Evolutionary conservation across 2,113 vertebrate genomes (phyloP).

Genomic region (Apistogramma diplotaenia): DNA sequence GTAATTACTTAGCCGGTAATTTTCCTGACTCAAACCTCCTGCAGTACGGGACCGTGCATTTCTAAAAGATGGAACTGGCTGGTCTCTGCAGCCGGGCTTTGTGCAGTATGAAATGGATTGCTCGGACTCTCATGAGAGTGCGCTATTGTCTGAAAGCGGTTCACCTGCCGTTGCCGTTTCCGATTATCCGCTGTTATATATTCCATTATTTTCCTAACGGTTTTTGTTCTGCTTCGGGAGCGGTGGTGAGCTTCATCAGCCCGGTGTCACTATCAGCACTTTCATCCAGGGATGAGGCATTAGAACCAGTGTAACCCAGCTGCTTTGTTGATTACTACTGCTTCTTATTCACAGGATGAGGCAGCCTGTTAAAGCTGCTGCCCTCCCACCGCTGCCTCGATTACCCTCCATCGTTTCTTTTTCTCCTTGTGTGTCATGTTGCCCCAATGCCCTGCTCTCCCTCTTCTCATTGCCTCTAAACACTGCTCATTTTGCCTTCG

Average conservation of each 20-base stretch:
- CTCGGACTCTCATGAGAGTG: neutral
- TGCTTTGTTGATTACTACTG: conserved; percentile 32
- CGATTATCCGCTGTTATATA: conserved; percentile 19
- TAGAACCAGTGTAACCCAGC: conserved; percentile 19
- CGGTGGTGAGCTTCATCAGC: conserved; percentile 23
- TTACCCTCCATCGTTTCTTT: neutral
- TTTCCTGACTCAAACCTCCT: neutral
- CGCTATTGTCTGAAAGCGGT: conserved; percentile 15
- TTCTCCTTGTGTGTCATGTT: conserved; percentile 5
- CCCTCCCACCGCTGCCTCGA: neutral
- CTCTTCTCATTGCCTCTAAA: neutral
- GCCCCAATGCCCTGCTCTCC: neutral
- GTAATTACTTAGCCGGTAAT: neutral
- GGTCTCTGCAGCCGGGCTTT: neutral
- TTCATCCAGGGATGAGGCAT: conserved; percentile 29
- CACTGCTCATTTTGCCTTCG: neutral
- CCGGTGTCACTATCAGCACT: conserved; percentile 61
- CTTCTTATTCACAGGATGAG: conserved; percentile 42
- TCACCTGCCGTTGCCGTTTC: conserved; percentile 47
- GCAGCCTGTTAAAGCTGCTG: neutral
- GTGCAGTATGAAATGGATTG: conserved; percentile 36
- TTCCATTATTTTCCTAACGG: conserved; percentile 30
- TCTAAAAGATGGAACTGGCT: neutral
- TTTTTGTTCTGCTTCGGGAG: conserved; percentile 23
- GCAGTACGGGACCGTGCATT: neutral